Percentiles rank a stretch among this genome's conserved stretches.
Conservation (phyloP, 2,888 invertebrate species). For the Heliconius erato region DNA sequence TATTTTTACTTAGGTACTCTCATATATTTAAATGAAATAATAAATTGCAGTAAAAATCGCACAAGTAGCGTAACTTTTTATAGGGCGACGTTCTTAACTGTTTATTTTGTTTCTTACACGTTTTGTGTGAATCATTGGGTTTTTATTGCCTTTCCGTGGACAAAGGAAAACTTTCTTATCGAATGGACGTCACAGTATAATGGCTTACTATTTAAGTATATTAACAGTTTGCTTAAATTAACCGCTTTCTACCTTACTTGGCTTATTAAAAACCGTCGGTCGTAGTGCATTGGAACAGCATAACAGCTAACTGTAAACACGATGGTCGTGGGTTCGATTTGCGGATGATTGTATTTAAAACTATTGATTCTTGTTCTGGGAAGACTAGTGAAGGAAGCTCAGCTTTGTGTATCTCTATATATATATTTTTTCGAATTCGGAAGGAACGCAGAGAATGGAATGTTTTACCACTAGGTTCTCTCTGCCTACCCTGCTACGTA, state of each 20-base stretch:
- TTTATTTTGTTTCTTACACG: conserved; percentile 21
- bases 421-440: too few relatives aligned
- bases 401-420: too few relatives aligned
- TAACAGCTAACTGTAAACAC: neutral
- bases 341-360: neutral
- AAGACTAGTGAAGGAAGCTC: too few relatives aligned
- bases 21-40: neutral
- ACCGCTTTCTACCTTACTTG: neutral
- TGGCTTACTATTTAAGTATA: conserved; percentile 22
- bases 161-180: conserved; percentile 40
- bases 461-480: too few relatives aligned
- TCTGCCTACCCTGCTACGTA: too few relatives aligned
- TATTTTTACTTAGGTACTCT: neutral
- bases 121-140: conserved; percentile 39
- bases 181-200: conserved; percentile 17
- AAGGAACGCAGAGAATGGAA: too few relatives aligned
- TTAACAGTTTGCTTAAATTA: neutral
- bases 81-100: conserved; percentile 16
- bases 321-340: neutral
- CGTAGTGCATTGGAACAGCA: neutral
- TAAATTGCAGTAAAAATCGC: neutral
- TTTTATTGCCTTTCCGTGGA: conserved; percentile 34
- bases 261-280: neutral
- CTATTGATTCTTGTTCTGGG: too few relatives aligned
- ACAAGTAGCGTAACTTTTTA: neutral